Base-by-base conservation (phyloP, 1,140 invertebrate species). In the Aphelenchoides fujianensis region DNA sequence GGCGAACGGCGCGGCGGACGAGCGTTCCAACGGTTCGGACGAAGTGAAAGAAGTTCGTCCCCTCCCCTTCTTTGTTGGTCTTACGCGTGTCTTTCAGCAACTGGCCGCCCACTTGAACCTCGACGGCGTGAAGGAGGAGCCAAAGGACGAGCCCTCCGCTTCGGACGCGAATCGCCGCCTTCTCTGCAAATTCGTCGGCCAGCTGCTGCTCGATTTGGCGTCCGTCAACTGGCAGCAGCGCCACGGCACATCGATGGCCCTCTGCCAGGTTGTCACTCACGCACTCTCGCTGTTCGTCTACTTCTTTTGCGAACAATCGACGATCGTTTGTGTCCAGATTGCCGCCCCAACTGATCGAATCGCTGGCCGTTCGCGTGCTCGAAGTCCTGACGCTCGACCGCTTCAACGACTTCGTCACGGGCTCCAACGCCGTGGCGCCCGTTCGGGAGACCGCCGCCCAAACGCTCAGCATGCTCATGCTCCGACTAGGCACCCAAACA, bases 401-500 rank as follows among this genome's bases (percentile, higher is more conserved):
- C 35, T 79, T 79, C 68, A 79, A 66, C 57, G 78, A 79, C 61
- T 79, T 81, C 55, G 79, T 79, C 1, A 77, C 73, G 0, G 78
- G 78, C 1, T 77, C 78, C n/a, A 81, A 72, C 55, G 79, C 77
- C 19, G 77, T 81, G 36, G 78, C 78, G 16, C 78, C 78, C 7
- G 79, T 79, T 27, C 16, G 78, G 7, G 69, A 78, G 37, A 37
- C 74, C n/a, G 69, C 64, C 16, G 76, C 79, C 3, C 77, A 79
- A 69, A 69, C 71, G 12, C 41, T 79, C 9, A 63, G 54, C 35
- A 31, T 74, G 59, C 12, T 78, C 16, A 16, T 78, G 35, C 32
- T 77, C 37, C 63, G 30, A 32, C 19, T 77, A 16, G 35, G 67
- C 2, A 67, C 27, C 16, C 19, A 72, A 12, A 32, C 71, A 3